Conservation (phyloP, 2,888 invertebrate species). For the Drosophila borborema region DNA sequence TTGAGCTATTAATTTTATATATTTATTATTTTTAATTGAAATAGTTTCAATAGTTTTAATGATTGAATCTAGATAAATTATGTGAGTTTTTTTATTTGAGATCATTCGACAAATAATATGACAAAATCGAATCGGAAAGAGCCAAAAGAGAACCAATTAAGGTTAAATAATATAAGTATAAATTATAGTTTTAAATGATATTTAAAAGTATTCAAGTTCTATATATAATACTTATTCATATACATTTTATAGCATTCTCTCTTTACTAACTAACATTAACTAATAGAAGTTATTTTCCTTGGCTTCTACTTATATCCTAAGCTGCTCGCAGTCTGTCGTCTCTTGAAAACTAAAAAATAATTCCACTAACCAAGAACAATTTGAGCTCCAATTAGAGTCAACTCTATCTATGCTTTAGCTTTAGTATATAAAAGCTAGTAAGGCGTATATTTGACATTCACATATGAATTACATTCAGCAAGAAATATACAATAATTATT, state of each 20-base stretch:
- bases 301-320: neutral
- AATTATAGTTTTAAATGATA: neutral
- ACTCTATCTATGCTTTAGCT: neutral
- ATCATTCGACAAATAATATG: neutral
- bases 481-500: constrained; percentile 1
- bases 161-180: neutral
- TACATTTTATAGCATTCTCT: neutral
- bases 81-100: neutral
- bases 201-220: neutral
- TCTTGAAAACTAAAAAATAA: neutral
- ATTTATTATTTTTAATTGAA: constrained; percentile 2
- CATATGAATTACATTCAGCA: neutral
- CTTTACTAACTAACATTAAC: neutral
- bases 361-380: neutral
- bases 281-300: neutral
- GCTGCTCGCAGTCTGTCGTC: neutral
- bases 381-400: neutral
- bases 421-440: neutral
- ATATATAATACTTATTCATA: neutral
- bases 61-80: neutral
- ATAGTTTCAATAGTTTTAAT: neutral
- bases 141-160: neutral
- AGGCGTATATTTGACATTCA: neutral
- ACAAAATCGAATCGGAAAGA: neutral
- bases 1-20: neutral